Base-by-base conservation (phyloP, 2,797 vertebrate species). In the Crocodylus rhombifer region DNA sequence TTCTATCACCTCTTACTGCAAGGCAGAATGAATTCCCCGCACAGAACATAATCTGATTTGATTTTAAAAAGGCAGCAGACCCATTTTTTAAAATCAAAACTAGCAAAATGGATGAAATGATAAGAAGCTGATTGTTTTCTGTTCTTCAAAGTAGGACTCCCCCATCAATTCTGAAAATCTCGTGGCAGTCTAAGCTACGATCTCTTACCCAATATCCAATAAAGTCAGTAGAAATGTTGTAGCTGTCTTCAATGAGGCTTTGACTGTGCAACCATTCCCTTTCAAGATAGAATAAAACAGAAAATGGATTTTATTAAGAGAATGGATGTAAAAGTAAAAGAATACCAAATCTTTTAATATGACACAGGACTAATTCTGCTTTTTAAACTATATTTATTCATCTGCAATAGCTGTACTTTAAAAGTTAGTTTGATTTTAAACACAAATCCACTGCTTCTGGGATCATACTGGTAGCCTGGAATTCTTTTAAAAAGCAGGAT, bases 1-100 rank as follows among this genome's bases (percentile, higher is more conserved):
- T 94, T 92, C 81, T 83, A 94, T 96, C 92, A 84, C 92, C 83
- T 92, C 94, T 83, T 88, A 75, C 79, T 91, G 58, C 84, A 91
- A 89, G 79, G 75, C 77, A 90, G 95, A 96, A 33, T 79, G 36
- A 91, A 95, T 86, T 91, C 65, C 57, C 92, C 91, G 93, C 90
- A 89, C 77, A 75, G 71, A 93, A 80, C 60, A 79, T 94, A 94
- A 96, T 77, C 86, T 88, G 71, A 55, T 92, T 75, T 83, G 81
- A 79, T 87, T 86, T 93, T 26, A 93, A 89, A 73, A 95, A 95
- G 75, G 83, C 79, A 92, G 84, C 65, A 86, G 77, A 88, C 56
- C 6, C 67, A 88, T 89, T 71, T 33, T 73, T 26, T 77, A 89
- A 82, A 88, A 84, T 76, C 17, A 55, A 80, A 89, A 91, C 51